Evolutionary conservation across 2,113 vertebrate species (phyloP), one percentile per base, ranked within the genome.

Genomic region (Tachysurus fulvidraco): DNA sequence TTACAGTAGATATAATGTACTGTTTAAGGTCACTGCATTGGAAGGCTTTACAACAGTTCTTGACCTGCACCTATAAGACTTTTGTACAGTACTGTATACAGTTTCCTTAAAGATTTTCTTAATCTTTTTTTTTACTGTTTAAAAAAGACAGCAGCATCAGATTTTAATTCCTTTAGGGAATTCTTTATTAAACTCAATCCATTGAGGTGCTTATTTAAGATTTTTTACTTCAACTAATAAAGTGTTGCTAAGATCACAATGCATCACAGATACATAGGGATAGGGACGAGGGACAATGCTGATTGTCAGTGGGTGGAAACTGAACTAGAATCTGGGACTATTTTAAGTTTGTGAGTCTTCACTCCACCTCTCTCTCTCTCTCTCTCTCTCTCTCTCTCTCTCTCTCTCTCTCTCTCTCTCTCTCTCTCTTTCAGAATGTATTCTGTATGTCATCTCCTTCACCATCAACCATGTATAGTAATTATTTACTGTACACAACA

Each of bases 361-460:
- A 36, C 67, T 25, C 62, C 60, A 41, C 64, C 11, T 36, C 13
- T 79, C 44, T 60, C 69, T 52, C 36, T 78, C 81, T 60, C 69
- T 81, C 81, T 60, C 69, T 81, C 57, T 30, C 64, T 86, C 62
- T 65, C 28, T 73, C 28, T 78, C 71, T 84, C 50, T 83, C 52
- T 67, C 69, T 83, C 46, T 84, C 19, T 62, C n/a, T 25, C 60
- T 74, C 55, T 17, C 25, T 46, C 46, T 50, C 46, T 50, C 46
- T 50, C 5, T 50, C 46, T 50, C 3, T 50, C 46, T 50, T 60
- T 76, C 55, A 13, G 25, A 44, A 11, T 85, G 76, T 71, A 16
- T 10, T 67, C n/a, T 74, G 65, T 44, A 44, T 60, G 55, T 28
- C 59, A 64, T 30, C 59, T 71, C 30, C 76, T 17, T 64, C 5